Base-by-base conservation (phyloP, 2,113 vertebrate genomes). In the Ursus arctos region DNA sequence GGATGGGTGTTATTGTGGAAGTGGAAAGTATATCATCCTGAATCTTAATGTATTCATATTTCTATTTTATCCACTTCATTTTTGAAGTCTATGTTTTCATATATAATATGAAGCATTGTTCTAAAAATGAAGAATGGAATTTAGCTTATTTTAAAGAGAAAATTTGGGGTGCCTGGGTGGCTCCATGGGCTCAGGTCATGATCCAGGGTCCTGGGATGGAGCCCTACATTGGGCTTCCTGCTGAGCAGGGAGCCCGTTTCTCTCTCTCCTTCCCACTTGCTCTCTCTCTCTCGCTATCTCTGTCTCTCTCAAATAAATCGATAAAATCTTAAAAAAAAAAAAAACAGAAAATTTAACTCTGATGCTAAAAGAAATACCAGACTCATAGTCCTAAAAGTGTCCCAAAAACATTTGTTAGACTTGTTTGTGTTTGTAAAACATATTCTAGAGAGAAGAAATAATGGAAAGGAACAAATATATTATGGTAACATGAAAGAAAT, bases 11-110 rank as follows among this genome's bases (percentile, higher is more conserved):
- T 95, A 81, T 26, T 47, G 28, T 65, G 36, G 28, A 92, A 22
- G 28, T 40, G 7, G 47, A 47, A 84, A 13, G 18, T 33, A 80
- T 5, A 80, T 7, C 61, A 24, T 90, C 4, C 63, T 79, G 33
- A 47, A 76, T 87, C 4, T 82, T 63, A 53, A 53, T 81, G 67
- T 84, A 22, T 76, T 76, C 22, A 24, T 63, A 31, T 86, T 24
- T 82, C 24, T 85, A 47, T 76, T 97, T 96, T 61, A 51, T 71
- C 49, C 94, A 16, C 77, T 87, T 88, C 79, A 67, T 95, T 93
- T 49, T 57, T 92, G 18, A 15, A 59, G 80, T 89, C 0, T 79
- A 14, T 80, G 14, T 59, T 89, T 72, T 76, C 28, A 91, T n/a
- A 55, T 57, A 40, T 47, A 19, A 83, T 4, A n/a, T 19, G 43